Evolutionary conservation across 2,113 vertebrate species (phyloP), one percentile per base, ranked within the genome.

Genomic region (Falcunculus frontatus): DNA sequence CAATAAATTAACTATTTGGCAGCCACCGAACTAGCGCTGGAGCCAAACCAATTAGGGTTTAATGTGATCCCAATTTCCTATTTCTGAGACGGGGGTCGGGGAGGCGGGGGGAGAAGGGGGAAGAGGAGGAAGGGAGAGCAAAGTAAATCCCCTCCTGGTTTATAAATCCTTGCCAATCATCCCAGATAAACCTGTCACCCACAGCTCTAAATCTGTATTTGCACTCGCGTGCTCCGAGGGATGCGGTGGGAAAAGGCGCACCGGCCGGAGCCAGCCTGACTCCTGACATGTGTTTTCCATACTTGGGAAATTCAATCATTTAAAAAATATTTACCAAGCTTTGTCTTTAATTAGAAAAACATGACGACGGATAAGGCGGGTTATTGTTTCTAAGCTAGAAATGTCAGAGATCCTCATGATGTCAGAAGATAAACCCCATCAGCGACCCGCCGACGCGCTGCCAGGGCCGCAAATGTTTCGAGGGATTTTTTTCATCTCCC

Each of bases 1-100:
- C 91, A 96, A 97, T 96, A 97, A 97, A 97, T 97, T 97, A 98
- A 97, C 97, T 97, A 87, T 97, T 97, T 95, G 95, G 96, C 91
- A 97, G 94, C 87, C 93, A 49, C 93, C 5, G 53, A 96, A 69
- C 80, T 30, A 91, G 91, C 4, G 37, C 93, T 97, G 93, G 93
- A 97, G 96, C 97, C 96, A 97, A 97, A 97, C 94, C 97, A 98
- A 97, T 97, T 97, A 97, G 94, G 88, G 70, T 84, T 97, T 96
- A 97, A 97, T 95, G 89, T 87, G 95, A 97, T 97, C 93, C 94
- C 95, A 97, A 97, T 96, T 97, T 97, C 96, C 95, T 97, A 96
- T 95, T 97, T 97, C 92, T 95, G 94, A 97, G 78, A 91, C 2
- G 3, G 65, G 96, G 91, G 83, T 77, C 16, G 18, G 65, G 60